phyloP scores from a whole-genome alignment of 35 echinoderm and acorn worm species.

The Ptychodera flava region DNA sequence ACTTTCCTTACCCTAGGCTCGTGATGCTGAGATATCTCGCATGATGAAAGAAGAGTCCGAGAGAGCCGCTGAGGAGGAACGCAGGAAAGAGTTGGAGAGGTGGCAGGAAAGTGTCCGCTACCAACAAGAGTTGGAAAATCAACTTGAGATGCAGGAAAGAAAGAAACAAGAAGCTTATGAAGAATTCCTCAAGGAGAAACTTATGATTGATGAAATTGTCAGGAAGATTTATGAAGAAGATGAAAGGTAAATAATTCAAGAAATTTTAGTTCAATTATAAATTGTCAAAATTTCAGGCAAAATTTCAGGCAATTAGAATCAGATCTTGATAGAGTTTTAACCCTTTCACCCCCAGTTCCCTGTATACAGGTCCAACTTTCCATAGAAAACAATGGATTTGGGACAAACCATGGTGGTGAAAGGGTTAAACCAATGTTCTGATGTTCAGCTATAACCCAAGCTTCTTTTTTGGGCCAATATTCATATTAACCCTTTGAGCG shows the following conservation, averaged over 20 bases:
- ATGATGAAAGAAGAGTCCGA: slow-evolving; percentile 75
- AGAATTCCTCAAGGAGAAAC: slow-evolving; percentile 96
- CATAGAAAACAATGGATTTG: no score
- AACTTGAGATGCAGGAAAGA: slow-evolving; percentile 75
- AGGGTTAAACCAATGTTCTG: no score
- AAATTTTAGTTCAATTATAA: no score
- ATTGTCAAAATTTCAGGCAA: no score
- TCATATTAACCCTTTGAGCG: no score
- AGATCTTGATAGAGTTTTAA: background rate
- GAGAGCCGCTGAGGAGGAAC: slow-evolving; percentile 64
- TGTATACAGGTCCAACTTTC: no score
- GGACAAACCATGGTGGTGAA: no score
- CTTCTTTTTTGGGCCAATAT: no score
- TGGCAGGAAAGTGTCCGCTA: slow-evolving; percentile 80
- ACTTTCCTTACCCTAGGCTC: no score
- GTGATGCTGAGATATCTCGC: slow-evolving; percentile 77
- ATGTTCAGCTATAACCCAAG: no score
- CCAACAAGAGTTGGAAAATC: slow-evolving; percentile 88
- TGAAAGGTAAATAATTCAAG: slow-evolving; percentile 67
- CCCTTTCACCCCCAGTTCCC: no score
- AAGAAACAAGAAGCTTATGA: slow-evolving; percentile 83
- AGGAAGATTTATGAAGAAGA: slow-evolving; percentile 97
- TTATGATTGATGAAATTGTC: slow-evolving; percentile 98
- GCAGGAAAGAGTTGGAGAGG: slow-evolving; percentile 52
- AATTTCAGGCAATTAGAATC: no score